Evolutionary conservation across 2,797 vertebrate species (phyloP), one percentile per base, ranked within the genome.

Genomic region (Margarornis squamiger): DNA sequence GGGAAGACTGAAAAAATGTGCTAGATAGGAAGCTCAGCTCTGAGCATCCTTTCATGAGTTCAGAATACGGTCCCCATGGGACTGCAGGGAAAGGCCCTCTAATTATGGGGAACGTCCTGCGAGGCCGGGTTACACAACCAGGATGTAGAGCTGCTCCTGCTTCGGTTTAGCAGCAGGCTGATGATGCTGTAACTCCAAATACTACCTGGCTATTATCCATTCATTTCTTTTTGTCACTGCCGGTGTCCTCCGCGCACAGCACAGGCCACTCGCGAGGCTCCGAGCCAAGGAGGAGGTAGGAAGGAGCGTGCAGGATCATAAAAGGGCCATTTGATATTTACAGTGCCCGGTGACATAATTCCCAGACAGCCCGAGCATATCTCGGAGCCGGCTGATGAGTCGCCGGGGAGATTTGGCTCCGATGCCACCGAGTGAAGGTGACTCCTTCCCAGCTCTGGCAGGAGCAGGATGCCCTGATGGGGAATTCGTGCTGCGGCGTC

Each of bases 71-170:
- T 19, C 36, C 93, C 70, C 17, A 0, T 3, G 92, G 91, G 95
- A 81, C 43, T 76, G 95, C 88, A 66, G 82, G 85, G 76, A 91
- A 94, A 75, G 81, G 92, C 87, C 70, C 89, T 86, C 76, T 92
- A 75, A 81, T 95, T 83, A 75, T 7, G 16, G 73, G 70, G 51
- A 88, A 19, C 0, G 27, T 93, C 92, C 95, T 95, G 77, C 0
- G 34, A 63, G 82, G 66, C 76, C 2, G 10, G 41, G 59, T 94
- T 93, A 93, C 70, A 88, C 89, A 94, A 80, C 72, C 75, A 45
- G 87, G 45, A 51, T 1, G 10, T 61, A n/a, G 74, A 65, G 75
- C 78, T 65, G 79, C 79, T 79, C 55, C 92, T 65, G 54, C 81
- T 51, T 15, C 3, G 38, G 6, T 52, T 71, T 6, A 87, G 46